phyloP scores from a whole-genome alignment of 2,113 vertebrate genomes.

The Chascanopsetta lugubris region DNA sequence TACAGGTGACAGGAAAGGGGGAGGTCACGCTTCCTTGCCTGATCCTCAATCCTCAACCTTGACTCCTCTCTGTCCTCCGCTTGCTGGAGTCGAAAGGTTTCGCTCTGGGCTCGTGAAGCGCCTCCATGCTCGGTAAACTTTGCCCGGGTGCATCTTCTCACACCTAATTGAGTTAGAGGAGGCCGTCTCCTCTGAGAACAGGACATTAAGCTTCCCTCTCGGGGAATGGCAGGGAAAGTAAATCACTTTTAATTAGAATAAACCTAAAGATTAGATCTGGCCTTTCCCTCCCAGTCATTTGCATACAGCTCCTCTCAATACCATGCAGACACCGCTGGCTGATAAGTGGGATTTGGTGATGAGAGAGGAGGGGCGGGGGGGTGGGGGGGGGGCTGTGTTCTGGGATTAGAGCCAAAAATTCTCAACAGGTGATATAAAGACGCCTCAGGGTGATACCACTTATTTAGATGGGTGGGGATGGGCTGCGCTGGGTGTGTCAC shows the following conservation, averaged over 20 bases:
- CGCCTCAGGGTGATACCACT: background rate
- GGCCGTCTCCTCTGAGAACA: slow-evolving; percentile 66
- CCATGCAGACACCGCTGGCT: slow-evolving; percentile 53
- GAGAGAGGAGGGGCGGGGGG: slow-evolving; percentile 56
- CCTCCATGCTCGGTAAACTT: slow-evolving; percentile 53
- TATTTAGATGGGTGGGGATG: background rate
- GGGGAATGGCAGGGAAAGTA: slow-evolving; percentile 60
- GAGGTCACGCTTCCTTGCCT: slow-evolving; percentile 8
- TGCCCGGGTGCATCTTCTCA: slow-evolving; percentile 64
- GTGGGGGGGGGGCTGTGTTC: slow-evolving; percentile 1
- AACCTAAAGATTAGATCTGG: slow-evolving; percentile 79
- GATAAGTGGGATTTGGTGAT: slow-evolving; percentile 73
- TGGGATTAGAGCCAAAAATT: slow-evolving; percentile 8
- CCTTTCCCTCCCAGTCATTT: slow-evolving; percentile 74
- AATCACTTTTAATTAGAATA: slow-evolving; percentile 84
- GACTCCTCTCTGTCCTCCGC: slow-evolving; percentile 42
- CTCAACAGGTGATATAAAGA: slow-evolving; percentile 50
- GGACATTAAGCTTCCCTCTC: slow-evolving; percentile 72
- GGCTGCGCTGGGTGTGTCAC: background rate
- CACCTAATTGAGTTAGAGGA: slow-evolving; percentile 66
- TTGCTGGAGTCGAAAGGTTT: slow-evolving; percentile 17
- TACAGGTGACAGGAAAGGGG: too few relatives aligned
- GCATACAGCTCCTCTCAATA: slow-evolving; percentile 63
- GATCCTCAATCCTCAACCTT: slow-evolving; percentile 23
- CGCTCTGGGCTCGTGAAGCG: slow-evolving; percentile 25